phyloP scores from a whole-genome alignment of 1,140 invertebrate species.

The Bathynomus jamesi region DNA sequence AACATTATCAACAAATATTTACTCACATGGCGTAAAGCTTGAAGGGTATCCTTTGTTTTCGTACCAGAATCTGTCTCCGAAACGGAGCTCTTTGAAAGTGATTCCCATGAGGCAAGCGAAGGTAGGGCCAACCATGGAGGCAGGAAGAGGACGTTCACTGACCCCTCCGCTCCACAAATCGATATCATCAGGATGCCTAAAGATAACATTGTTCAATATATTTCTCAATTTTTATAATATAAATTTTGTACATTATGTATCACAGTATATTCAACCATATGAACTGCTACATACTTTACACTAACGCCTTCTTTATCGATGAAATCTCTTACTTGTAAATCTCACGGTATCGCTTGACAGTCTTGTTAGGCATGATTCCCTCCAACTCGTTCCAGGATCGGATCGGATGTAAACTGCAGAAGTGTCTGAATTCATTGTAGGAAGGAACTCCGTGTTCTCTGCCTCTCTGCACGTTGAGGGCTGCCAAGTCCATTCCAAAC shows the following conservation, averaged over 20 bases:
- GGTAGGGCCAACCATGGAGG: slow-evolving; percentile 50
- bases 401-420: slow-evolving; percentile 48
- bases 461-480: slow-evolving; percentile 63
- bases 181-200: slow-evolving; percentile 44
- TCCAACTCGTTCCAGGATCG: slow-evolving; percentile 74
- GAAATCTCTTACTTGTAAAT: slow-evolving; percentile 60
- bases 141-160: slow-evolving; percentile 43
- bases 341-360: slow-evolving; percentile 63
- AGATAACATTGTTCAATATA: not conserved
- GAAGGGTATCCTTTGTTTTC: slow-evolving; percentile 45
- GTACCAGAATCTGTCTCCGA: slow-evolving; percentile 55
- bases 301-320: not conserved
- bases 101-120: slow-evolving; percentile 51
- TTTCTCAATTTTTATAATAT: not conserved
- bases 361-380: slow-evolving; percentile 81
- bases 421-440: slow-evolving; percentile 47
- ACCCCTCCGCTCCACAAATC: slow-evolving; percentile 48
- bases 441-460: slow-evolving; percentile 48
- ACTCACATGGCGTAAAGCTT: slow-evolving; percentile 41
- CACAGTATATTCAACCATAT: too few species aligned
- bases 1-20: not conserved
- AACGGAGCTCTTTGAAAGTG: slow-evolving; percentile 50
- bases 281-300: not conserved
- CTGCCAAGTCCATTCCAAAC: slow-evolving; percentile 55
- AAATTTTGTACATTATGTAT: not conserved